Evolutionary conservation across 2,888 invertebrate species (phyloP).

Genomic region (Agrotis puta): DNA sequence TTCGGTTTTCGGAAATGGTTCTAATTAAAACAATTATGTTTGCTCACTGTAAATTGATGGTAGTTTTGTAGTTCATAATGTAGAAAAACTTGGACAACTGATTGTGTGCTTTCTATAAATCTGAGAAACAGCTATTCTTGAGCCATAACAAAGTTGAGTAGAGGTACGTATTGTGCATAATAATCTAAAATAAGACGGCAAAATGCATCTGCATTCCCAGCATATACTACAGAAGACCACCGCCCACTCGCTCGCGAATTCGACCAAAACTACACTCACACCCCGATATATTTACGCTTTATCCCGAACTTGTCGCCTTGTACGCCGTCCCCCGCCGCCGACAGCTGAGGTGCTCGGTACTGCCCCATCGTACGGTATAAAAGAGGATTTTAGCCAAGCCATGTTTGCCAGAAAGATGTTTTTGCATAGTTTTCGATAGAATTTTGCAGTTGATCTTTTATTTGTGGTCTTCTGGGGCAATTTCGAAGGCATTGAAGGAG

Average conservation of each 20-base stretch:
- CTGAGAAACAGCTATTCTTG: no score
- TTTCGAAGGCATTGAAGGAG: neutral
- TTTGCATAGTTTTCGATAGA: constrained; percentile 6
- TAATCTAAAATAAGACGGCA: constrained; percentile 25
- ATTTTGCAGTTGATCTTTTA: neutral
- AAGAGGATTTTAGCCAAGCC: constrained; percentile 35
- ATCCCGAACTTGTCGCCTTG: constrained; percentile 82
- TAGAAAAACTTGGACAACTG: no score
- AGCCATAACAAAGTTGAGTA: neutral
- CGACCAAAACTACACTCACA: constrained; percentile 87
- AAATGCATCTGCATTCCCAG: constrained; percentile 19
- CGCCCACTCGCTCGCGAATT: constrained; percentile 85
- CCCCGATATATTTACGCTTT: constrained; percentile 83
- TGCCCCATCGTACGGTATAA: constrained; percentile 21
- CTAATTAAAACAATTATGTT: no score
- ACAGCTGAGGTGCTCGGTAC: constrained; percentile 43
- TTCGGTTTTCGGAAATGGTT: no score
- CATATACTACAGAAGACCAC: constrained; percentile 73
- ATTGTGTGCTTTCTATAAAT: neutral
- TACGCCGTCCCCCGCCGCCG: constrained; percentile 52
- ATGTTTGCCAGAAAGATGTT: constrained; percentile 40
- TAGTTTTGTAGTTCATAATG: no score
- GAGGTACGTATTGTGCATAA: neutral
- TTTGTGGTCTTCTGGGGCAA: neutral
- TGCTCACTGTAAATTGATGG: no score